phyloP scores from a whole-genome alignment of 2,797 vertebrate species.

The Channa striata region DNA sequence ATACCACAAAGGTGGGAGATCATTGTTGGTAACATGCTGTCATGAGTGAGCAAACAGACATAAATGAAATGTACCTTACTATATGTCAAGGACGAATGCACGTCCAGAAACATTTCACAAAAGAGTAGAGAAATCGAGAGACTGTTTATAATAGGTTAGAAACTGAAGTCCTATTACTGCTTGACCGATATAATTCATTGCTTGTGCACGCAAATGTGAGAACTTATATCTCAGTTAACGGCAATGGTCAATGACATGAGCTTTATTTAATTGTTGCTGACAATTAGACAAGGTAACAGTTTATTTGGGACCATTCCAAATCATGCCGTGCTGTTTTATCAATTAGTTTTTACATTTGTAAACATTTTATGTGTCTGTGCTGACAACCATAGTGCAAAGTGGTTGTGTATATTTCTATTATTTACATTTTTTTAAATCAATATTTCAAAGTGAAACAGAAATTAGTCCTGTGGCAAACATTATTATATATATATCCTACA shows the following conservation, averaged over 20 bases:
- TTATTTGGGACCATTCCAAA: not conserved
- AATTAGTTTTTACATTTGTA: too few relatives aligned
- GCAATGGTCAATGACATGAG: slow-evolving; percentile 10
- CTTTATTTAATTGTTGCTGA: not conserved
- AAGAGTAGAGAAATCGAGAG: not conserved
- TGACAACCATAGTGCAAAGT: too few relatives aligned
- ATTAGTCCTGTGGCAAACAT: too few relatives aligned
- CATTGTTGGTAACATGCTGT: slow-evolving; percentile 23
- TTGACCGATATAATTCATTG: slow-evolving; percentile 18
- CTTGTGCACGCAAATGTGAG: slow-evolving; percentile 6
- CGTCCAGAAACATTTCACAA: not conserved
- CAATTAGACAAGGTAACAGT: not conserved
- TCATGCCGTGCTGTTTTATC: too few relatives aligned
- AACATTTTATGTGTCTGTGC: too few relatives aligned
- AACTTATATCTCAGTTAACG: slow-evolving; percentile 15
- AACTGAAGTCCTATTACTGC: not conserved
- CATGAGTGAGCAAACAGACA: slow-evolving; percentile 51
- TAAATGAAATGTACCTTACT: not conserved
- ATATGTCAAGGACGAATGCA: slow-evolving; percentile 32
- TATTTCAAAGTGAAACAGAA: too few relatives aligned
- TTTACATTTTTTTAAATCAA: too few relatives aligned
- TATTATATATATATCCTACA: too few relatives aligned
- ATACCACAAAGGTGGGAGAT: slow-evolving; percentile 85
- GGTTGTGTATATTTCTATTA: too few relatives aligned
- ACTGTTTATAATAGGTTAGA: not conserved